A percentile compares a stretch with the other conserved stretches of the same genome.
phyloP scores from a whole-genome alignment of 2,797 vertebrate species.

The Rhincodon typus region DNA sequence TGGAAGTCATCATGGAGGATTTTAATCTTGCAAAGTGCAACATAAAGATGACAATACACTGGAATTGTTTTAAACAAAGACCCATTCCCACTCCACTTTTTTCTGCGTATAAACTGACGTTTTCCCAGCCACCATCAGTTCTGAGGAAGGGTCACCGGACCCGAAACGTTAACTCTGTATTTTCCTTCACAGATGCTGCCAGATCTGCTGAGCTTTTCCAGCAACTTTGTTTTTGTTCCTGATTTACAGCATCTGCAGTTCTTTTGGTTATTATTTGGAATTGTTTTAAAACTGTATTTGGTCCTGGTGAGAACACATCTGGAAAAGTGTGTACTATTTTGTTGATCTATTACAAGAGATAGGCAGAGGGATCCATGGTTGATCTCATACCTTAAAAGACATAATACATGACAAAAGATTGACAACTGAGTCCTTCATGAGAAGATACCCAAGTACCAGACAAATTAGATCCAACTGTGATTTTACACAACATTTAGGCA shows the following conservation, averaged over 20 bases:
- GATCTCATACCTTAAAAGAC: not conserved
- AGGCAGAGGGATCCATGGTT: not conserved
- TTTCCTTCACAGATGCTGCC: too few relatives aligned
- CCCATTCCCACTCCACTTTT: too few relatives aligned
- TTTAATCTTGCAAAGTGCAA: not conserved
- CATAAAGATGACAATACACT: not conserved
- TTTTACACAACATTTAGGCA: not conserved
- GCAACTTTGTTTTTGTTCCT: too few relatives aligned
- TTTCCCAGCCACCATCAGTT: too few relatives aligned
- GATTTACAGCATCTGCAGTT: too few relatives aligned
- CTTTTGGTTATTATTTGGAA: too few relatives aligned
- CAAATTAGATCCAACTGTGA: not conserved
- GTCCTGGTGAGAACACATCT: not conserved
- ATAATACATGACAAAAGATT: not conserved
- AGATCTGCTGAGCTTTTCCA: too few relatives aligned
- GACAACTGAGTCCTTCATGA: not conserved
- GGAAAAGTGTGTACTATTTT: not conserved
- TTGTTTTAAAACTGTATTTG: not conserved
- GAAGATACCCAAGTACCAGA: not conserved
- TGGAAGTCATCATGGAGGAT: not conserved
- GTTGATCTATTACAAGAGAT: not conserved
- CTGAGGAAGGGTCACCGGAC: too few relatives aligned
- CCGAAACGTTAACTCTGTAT: too few relatives aligned
- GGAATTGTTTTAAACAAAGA: not conserved
- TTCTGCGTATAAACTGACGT: too few relatives aligned